These are phyloP conservation scores for Dendroctonus valens DNA, from an alignment of 1,140 invertebrate species.

Conservation along the genomic window DNA sequence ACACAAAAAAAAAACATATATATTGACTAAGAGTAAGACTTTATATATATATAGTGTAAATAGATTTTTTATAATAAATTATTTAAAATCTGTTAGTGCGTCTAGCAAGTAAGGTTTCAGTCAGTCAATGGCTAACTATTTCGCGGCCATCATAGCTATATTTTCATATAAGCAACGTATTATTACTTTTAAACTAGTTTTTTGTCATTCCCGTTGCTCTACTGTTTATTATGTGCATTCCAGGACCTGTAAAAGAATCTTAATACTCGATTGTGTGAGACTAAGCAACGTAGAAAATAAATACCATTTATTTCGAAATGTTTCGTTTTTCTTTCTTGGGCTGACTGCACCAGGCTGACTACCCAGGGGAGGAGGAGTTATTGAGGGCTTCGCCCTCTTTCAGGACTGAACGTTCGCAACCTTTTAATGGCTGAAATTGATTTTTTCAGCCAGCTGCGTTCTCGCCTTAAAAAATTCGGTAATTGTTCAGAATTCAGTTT, in stretches of 20 bases:
- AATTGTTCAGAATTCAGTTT: too few relatives aligned
- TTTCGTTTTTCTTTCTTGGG: too few relatives aligned
- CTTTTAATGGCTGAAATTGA: too few relatives aligned
- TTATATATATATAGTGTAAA: slow-evolving; percentile 15
- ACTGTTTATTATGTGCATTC: slow-evolving; percentile 11
- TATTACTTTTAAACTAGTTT: not conserved
- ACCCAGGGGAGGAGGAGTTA: too few relatives aligned
- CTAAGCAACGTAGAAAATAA: slow-evolving; percentile 10
- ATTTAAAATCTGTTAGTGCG: not conserved
- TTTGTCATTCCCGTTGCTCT: not conserved
- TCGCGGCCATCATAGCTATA: slow-evolving; percentile 1
- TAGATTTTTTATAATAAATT: slow-evolving; percentile 13
- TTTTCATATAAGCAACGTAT: not conserved
- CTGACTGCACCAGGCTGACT: too few relatives aligned
- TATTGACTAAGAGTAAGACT: not conserved
- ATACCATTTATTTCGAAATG: slow-evolving; percentile 2
- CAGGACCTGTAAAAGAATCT: slow-evolving; percentile 6
- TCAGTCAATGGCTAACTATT: not conserved
- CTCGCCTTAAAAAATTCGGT: too few relatives aligned
- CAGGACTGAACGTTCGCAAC: too few relatives aligned
- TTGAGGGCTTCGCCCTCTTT: too few relatives aligned
- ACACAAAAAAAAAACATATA: not conserved
- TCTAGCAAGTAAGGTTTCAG: not conserved
- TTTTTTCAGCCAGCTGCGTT: too few relatives aligned
- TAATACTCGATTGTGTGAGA: slow-evolving; percentile 15